phyloP scores from a whole-genome alignment of 1,140 invertebrate species.

The Trachymyrmex septentrionalis region DNA sequence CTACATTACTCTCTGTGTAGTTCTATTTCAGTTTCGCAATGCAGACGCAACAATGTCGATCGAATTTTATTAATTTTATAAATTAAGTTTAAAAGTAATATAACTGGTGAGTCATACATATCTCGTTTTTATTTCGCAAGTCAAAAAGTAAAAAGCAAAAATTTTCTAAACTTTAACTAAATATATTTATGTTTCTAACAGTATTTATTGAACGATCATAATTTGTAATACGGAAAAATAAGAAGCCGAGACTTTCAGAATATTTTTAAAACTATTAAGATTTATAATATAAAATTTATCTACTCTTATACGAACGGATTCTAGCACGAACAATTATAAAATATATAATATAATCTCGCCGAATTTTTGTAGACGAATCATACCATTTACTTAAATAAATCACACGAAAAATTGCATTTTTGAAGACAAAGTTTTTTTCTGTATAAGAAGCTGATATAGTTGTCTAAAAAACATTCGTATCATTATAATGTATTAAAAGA shows the following conservation, averaged over 20 bases:
- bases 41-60: neutral
- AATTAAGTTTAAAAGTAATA: neutral
- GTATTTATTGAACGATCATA: too few species aligned
- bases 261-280: too few species aligned
- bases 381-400: constrained; percentile 27
- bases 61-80: neutral
- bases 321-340: too few species aligned
- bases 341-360: neutral
- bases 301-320: too few species aligned
- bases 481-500: constrained; percentile 16
- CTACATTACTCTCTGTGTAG: neutral
- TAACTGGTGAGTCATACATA: neutral
- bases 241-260: too few species aligned
- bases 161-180: neutral
- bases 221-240: too few species aligned
- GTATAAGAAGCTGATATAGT: neutral
- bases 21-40: neutral
- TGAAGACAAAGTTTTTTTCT: neutral
- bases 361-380: neutral
- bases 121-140: neutral
- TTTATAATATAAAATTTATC: too few species aligned
- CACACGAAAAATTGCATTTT: neutral
- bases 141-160: too few species aligned
- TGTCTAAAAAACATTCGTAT: neutral
- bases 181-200: too few species aligned